Conservation (phyloP, 2,113 vertebrate genomes). For the Gambusia holbrooki region DNA sequence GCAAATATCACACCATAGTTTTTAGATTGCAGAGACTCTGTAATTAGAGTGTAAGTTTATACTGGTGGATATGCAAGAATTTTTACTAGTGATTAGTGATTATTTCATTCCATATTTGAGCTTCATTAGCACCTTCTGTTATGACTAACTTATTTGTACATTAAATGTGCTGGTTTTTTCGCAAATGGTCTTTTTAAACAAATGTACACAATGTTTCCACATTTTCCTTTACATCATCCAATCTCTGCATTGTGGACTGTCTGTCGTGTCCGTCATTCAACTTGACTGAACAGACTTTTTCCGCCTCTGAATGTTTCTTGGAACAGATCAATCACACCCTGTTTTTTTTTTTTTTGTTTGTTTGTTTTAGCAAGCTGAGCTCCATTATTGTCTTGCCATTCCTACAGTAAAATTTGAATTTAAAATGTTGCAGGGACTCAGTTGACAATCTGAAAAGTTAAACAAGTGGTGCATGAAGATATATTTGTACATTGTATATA, state of each 20-base stretch:
- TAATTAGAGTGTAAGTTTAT: slow-evolving; percentile 33
- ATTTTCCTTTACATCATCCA: slow-evolving; percentile 31
- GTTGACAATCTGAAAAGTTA: slow-evolving; percentile 63
- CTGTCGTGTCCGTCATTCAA: slow-evolving; percentile 29
- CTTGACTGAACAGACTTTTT: slow-evolving; percentile 38
- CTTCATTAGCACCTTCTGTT: not conserved
- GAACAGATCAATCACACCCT: slow-evolving; percentile 60
- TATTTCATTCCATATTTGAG: not conserved
- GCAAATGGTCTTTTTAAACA: slow-evolving; percentile 31
- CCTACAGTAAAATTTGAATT: slow-evolving; percentile 66
- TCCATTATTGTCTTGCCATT: slow-evolving; percentile 67
- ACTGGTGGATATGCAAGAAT: slow-evolving; percentile 14
- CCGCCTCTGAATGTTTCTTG: slow-evolving; percentile 34
- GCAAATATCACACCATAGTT: slow-evolving; percentile 41
- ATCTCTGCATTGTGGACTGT: slow-evolving; percentile 42
- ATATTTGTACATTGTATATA: no score
- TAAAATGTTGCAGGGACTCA: slow-evolving; percentile 50
- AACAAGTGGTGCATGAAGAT: slow-evolving; percentile 28
- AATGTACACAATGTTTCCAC: slow-evolving; percentile 27
- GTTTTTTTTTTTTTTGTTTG: slow-evolving; percentile 1
- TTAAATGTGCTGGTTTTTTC: not conserved
- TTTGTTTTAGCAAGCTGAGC: slow-evolving; percentile 35
- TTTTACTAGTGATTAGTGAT: slow-evolving; percentile 4
- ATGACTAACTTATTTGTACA: not conserved
- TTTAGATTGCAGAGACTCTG: slow-evolving; percentile 37